Evolutionary conservation across 2,113 vertebrate species (phyloP).

Genomic region (Thomomys bottae): DNA sequence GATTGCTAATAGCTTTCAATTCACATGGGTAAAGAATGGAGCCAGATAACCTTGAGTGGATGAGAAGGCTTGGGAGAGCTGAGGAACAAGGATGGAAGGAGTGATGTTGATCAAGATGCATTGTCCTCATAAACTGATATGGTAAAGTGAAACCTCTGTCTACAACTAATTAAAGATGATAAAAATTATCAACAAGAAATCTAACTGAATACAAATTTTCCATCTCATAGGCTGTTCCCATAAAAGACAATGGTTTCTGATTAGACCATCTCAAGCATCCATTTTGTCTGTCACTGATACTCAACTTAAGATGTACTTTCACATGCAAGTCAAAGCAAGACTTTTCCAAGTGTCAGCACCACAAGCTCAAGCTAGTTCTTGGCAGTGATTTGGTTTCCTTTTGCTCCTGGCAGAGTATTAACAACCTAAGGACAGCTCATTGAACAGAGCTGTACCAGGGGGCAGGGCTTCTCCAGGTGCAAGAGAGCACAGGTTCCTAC

Average conservation of each 20-base stretch:
- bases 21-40: too few species aligned
- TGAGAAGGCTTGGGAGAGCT: too few species aligned
- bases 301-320: constrained; percentile 30
- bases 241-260: not conserved
- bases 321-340: constrained; percentile 63
- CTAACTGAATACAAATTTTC: not conserved
- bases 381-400: constrained; percentile 70
- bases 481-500: not conserved
- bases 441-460: not conserved
- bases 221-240: not conserved
- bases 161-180: too few species aligned
- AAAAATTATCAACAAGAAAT: too few species aligned
- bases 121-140: too few species aligned
- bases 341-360: constrained; percentile 71
- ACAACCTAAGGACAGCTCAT: not conserved
- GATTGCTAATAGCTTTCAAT: not conserved
- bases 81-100: too few species aligned
- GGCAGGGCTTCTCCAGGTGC: constrained; percentile 7
- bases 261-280: not conserved
- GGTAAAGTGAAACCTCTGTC: too few species aligned
- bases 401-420: constrained; percentile 71
- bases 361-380: constrained; percentile 83
- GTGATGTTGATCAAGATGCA: too few species aligned
- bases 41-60: too few species aligned
- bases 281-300: constrained; percentile 13